Percentiles rank a stretch among this genome's conserved stretches.
Evolutionary conservation across 1,140 invertebrate species (phyloP).

Genomic region (Drosophila simulans): DNA sequence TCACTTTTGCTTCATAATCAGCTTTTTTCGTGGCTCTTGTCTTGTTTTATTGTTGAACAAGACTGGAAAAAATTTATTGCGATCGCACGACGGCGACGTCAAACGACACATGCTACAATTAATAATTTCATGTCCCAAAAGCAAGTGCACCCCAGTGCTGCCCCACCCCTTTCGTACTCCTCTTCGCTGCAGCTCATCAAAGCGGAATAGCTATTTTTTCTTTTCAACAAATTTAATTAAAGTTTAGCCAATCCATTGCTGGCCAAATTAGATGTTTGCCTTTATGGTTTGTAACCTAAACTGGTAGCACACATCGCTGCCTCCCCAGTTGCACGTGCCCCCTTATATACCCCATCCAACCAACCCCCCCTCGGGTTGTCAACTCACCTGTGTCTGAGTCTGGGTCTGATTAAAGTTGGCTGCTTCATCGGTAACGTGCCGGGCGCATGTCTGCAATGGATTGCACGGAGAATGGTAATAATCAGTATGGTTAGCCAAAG

Average conservation of each 20-base stretch:
- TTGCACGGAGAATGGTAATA: conserved; percentile 55
- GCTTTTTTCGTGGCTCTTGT: conserved; percentile 55
- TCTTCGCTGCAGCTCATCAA: conserved; percentile 53
- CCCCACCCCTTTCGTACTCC: conserved; percentile 17
- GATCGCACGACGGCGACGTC: conserved; percentile 78
- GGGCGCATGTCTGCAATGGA: conserved; percentile 70
- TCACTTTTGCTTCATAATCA: conserved; percentile 81
- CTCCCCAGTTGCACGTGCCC: neutral
- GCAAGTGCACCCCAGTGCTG: conserved; percentile 20
- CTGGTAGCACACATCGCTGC: conserved; percentile 56
- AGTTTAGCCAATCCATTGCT: conserved; percentile 67
- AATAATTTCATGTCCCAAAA: conserved; percentile 63
- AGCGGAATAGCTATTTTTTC: conserved; percentile 63
- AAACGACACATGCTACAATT: conserved; percentile 79
- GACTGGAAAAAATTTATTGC: conserved; percentile 69
- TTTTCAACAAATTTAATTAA: conserved; percentile 70
- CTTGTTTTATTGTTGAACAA: conserved; percentile 50
- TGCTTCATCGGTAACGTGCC: conserved; percentile 81
- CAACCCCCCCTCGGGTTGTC: conserved; percentile 44
- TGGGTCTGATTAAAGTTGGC: conserved; percentile 77
- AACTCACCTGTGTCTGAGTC: conserved; percentile 73
- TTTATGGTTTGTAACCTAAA: conserved; percentile 56
- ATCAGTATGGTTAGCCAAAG: conserved; percentile 44
- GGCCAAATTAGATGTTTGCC: conserved; percentile 66
- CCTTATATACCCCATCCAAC: neutral